A percentile compares a stretch with the other conserved stretches of the same genome.
phyloP scores from a whole-genome alignment of 2,113 vertebrate species.

The Plestiodon gilberti region DNA sequence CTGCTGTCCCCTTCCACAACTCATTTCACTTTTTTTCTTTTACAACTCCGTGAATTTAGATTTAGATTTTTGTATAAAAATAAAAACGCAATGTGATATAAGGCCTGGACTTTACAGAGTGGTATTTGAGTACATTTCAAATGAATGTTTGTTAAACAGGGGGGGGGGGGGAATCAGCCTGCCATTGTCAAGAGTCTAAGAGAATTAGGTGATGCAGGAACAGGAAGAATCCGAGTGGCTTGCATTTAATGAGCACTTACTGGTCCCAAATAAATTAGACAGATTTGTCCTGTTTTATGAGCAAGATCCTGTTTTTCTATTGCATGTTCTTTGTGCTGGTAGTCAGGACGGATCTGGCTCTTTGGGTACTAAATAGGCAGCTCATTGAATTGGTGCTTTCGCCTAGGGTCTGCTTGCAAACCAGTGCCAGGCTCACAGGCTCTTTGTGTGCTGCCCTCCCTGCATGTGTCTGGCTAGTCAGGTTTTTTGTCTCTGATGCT shows the following conservation, averaged over 20 bases:
- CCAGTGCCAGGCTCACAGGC: slow-evolving; percentile 87
- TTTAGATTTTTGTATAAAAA: slow-evolving; percentile 67
- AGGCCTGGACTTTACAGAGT: slow-evolving; percentile 80
- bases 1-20: slow-evolving; percentile 44
- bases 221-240: slow-evolving; percentile 87
- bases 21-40: slow-evolving; percentile 70
- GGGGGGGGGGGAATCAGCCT: slow-evolving; percentile 81
- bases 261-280: slow-evolving; percentile 87
- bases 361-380: slow-evolving; percentile 92
- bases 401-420: slow-evolving; percentile 86
- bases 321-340: slow-evolving; percentile 89
- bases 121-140: slow-evolving; percentile 88
- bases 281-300: slow-evolving; percentile 94
- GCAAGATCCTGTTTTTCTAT: slow-evolving; percentile 92
- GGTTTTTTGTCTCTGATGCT: slow-evolving; percentile 88
- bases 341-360: slow-evolving; percentile 91
- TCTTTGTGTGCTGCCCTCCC: slow-evolving; percentile 84
- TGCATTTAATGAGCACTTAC: slow-evolving; percentile 92
- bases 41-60: slow-evolving; percentile 57
- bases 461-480: slow-evolving; percentile 91
- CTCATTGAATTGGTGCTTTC: slow-evolving; percentile 92
- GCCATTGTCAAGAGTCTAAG: slow-evolving; percentile 83
- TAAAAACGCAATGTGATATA: slow-evolving; percentile 78
- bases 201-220: slow-evolving; percentile 85
- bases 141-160: slow-evolving; percentile 88